Evolutionary conservation across 2,888 invertebrate genomes (phyloP).

Genomic region (Globia sparganii): DNA sequence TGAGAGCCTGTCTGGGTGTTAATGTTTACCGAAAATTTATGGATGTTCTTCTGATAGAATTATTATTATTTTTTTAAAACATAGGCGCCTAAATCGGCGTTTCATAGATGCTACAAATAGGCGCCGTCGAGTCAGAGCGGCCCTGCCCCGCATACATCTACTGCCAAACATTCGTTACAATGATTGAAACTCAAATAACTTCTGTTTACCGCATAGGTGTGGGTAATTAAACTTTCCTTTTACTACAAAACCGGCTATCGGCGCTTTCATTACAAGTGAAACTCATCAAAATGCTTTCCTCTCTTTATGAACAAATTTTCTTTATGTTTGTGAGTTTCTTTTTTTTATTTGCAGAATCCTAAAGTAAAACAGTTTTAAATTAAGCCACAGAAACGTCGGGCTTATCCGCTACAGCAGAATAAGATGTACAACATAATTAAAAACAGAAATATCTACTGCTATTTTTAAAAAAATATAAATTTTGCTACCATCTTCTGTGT

Average conservation of each 20-base stretch:
- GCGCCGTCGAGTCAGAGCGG: conserved; percentile 30
- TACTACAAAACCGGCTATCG: conserved; percentile 50
- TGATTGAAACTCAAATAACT: conserved; percentile 41
- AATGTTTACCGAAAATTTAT: background rate
- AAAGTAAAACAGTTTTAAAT: conserved; percentile 70
- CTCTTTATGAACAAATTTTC: conserved; percentile 59
- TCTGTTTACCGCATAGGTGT: conserved; percentile 28
- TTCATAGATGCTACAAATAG: conserved; percentile 39
- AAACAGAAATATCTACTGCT: conserved; percentile 44
- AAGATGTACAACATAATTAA: conserved; percentile 65
- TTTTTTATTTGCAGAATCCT: conserved; percentile 68
- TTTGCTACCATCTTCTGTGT: conserved; percentile 26
- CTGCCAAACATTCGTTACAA: conserved; percentile 56
- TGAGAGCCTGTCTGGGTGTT: background rate
- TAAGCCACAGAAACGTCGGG: conserved; percentile 65
- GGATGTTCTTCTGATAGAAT: background rate
- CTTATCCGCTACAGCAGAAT: conserved; percentile 61
- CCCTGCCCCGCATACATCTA: conserved; percentile 43
- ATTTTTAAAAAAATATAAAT: conserved; percentile 40
- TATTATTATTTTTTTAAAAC: background rate
- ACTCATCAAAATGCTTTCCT: conserved; percentile 67
- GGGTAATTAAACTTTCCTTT: conserved; percentile 47
- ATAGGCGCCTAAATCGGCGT: conserved; percentile 35
- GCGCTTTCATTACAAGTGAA: conserved; percentile 58
- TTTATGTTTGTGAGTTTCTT: conserved; percentile 61